These are phyloP conservation scores for Aphidius ervi DNA, from an alignment of 1,140 invertebrate species.

Conservation along the genomic window DNA sequence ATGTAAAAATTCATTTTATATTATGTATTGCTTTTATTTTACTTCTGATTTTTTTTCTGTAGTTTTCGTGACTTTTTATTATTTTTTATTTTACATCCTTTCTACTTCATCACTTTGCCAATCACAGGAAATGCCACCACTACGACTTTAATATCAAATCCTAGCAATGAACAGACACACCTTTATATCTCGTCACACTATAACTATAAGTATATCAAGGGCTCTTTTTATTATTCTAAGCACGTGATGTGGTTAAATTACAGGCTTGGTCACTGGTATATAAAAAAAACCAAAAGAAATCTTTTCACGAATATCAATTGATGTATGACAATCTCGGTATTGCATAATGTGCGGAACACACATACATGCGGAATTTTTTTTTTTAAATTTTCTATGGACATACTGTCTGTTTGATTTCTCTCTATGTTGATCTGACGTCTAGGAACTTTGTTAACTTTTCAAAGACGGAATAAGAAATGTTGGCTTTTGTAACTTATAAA, in stretches of 20 bases:
- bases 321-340: too few relatives aligned
- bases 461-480: too few relatives aligned
- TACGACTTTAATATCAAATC: slow-evolving; percentile 9
- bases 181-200: slow-evolving; percentile 10
- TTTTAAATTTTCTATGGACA: too few relatives aligned
- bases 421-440: too few relatives aligned
- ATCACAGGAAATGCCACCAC: slow-evolving; percentile 16
- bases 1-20: not conserved
- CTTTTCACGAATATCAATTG: not conserved
- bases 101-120: slow-evolving; percentile 24
- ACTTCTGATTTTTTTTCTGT: not conserved
- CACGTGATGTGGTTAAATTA: slow-evolving; percentile 23
- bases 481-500: too few relatives aligned
- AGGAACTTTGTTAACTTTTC: too few relatives aligned
- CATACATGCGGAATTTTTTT: too few relatives aligned
- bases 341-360: too few relatives aligned
- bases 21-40: slow-evolving; percentile 1
- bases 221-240: slow-evolving; percentile 23
- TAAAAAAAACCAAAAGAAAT: slow-evolving; percentile 1
- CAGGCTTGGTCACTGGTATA: slow-evolving; percentile 11
- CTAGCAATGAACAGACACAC: slow-evolving; percentile 20
- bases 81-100: slow-evolving; percentile 2
- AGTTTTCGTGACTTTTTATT: not conserved
- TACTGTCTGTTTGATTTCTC: too few relatives aligned
- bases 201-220: slow-evolving; percentile 18